Conservation (phyloP, 2,797 vertebrate genomes). For the Hydrocynus forskahlii region DNA sequence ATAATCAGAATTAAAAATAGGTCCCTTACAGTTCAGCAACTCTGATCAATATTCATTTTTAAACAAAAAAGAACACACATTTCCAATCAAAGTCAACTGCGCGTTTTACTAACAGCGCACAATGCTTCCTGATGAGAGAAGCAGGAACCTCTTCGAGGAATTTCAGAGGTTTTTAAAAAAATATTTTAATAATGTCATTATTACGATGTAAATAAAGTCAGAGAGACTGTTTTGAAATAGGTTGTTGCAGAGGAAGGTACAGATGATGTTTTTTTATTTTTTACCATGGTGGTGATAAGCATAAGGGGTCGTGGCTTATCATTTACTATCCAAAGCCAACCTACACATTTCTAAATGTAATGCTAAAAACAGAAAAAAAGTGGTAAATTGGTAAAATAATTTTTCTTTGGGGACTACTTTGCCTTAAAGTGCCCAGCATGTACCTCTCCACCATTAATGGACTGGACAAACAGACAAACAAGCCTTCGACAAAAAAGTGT, state of each 20-base stretch:
- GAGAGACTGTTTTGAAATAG: neutral
- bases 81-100: conserved; percentile 14
- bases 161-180: neutral
- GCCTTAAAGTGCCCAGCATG: no score
- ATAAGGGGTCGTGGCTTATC: neutral
- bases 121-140: neutral
- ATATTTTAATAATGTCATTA: neutral
- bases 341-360: no score
- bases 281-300: no score
- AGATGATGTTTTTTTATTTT: no score
- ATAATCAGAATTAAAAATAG: conserved; percentile 25
- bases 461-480: no score
- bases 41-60: conserved; percentile 11
- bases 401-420: no score
- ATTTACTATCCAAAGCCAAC: neutral
- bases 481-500: no score
- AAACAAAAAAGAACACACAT: neutral
- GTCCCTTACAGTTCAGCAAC: conserved; percentile 13
- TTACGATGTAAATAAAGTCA: neutral
- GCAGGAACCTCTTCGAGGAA: neutral
- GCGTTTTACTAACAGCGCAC: neutral
- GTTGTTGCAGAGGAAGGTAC: no score
- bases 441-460: no score
- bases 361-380: no score
- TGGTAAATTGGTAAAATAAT: no score